Base-by-base conservation (phyloP, 2,113 vertebrate species). In the Ailuropoda melanoleuca region DNA sequence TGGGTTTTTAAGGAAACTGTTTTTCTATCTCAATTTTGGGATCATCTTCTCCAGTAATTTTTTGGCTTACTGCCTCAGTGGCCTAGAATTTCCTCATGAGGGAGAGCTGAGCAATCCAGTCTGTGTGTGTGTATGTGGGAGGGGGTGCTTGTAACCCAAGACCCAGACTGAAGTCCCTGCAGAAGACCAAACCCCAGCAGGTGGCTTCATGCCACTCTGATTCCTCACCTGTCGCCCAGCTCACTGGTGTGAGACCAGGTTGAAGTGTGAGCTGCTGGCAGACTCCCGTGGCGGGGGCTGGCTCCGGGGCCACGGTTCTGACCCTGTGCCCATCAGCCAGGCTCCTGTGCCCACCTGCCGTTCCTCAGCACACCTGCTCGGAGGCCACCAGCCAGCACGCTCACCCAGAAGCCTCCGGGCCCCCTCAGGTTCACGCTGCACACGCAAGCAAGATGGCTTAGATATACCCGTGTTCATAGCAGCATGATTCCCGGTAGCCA, bases 1-100 rank as follows among this genome's bases (percentile, higher is more conserved):
- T 81, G 31, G 21, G 48, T 62, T 95, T 90, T 96, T 86, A 85
- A 93, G 46, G 55, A 77, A 85, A 60, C 17, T 23, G 13, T 8
- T 50, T 56, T 43, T 37, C 19, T 9, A 4, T 77, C 80, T 75
- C 26, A 4, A 37, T 86, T 89, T 60, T 9, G 15, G 46, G 48
- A 82, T 72, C 12, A 1, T 58, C 5, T 60, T 93, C 46, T 58
- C 15, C 29, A 50, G 68, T 48, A 43, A 0, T 50, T 37, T 34
- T 72, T 1, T 23, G 78, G 31, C 24, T 12, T n/a, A n/a, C 9
- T 39, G 31, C 78, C 62, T 84, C 31, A 9, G 50, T 15, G 31
- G 23, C n/a, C 78, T 34, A 53, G 55, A 50, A 14, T 78, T 55
- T 83, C 74, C 68, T 75, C 11, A 13, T 46, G 64, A 87, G 66